Conservation (phyloP, 2,113 vertebrate genomes). For the Scophthalmus maximus region DNA sequence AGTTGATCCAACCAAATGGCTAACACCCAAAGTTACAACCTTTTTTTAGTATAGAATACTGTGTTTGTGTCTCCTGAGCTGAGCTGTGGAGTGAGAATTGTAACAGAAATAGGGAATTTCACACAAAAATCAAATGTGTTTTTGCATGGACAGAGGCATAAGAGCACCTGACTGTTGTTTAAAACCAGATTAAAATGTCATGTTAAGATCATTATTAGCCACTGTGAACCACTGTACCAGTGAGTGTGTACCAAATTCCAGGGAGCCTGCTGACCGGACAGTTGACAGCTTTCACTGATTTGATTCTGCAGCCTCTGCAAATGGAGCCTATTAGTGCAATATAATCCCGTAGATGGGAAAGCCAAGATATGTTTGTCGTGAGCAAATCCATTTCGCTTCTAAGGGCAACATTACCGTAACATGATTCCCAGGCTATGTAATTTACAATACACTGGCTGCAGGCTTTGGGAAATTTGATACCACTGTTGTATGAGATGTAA, state of each 20-base stretch:
- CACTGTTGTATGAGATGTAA: slow-evolving; percentile 55
- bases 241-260: slow-evolving; percentile 70
- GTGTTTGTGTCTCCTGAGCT: no score
- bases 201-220: slow-evolving; percentile 8
- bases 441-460: slow-evolving; percentile 35
- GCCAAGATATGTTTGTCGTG: slow-evolving; percentile 18
- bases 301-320: slow-evolving; percentile 53
- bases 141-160: background rate
- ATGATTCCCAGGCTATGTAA: slow-evolving; percentile 31
- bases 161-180: background rate
- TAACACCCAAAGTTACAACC: background rate
- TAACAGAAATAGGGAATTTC: background rate
- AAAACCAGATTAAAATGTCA: background rate
- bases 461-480: slow-evolving; percentile 70
- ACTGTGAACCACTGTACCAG: slow-evolving; percentile 68
- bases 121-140: background rate
- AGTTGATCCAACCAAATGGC: background rate
- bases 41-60: no score
- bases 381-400: slow-evolving; percentile 54
- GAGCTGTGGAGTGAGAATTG: no score
- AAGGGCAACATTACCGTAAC: slow-evolving; percentile 54
- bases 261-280: slow-evolving; percentile 57
- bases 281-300: slow-evolving; percentile 36
- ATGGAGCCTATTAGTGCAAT: slow-evolving; percentile 59
- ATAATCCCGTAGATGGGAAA: slow-evolving; percentile 45